phyloP scores from a whole-genome alignment of 1,140 invertebrate genomes.

The Mamestra configurata region DNA sequence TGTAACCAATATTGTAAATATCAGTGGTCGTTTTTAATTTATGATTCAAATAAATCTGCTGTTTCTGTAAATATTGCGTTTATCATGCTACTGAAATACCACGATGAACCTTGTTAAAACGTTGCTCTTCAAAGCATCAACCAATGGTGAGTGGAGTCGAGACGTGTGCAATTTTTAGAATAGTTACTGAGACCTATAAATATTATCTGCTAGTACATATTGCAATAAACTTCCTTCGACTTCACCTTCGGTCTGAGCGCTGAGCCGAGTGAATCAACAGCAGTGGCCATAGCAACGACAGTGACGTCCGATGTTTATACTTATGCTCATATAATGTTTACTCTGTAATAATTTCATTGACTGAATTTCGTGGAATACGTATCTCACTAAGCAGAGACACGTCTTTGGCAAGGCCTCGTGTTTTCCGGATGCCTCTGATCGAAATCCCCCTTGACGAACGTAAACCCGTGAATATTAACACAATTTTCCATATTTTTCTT shows the following conservation, averaged over 20 bases:
- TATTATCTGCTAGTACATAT: conserved; percentile 77
- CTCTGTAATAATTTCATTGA: conserved; percentile 84
- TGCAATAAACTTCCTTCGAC: conserved; percentile 82
- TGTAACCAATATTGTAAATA: conserved; percentile 25
- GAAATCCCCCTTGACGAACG: conserved; percentile 15
- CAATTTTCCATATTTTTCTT: conserved; percentile 16
- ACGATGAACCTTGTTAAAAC: conserved; percentile 27
- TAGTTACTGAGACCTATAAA: conserved; percentile 79
- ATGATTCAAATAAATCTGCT: conserved; percentile 46
- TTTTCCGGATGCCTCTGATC: conserved; percentile 20
- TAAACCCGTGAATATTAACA: conserved; percentile 33
- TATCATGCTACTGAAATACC: conserved; percentile 42
- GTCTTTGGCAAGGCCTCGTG: conserved; percentile 8
- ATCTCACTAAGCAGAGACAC: conserved; percentile 35
- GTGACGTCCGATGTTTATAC: conserved; percentile 78
- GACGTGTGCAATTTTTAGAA: conserved; percentile 79
- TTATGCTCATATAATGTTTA: conserved; percentile 79
- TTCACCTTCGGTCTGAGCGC: conserved; percentile 75
- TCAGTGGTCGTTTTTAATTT: conserved; percentile 44
- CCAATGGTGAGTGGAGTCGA: conserved; percentile 53
- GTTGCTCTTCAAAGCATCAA: conserved; percentile 20
- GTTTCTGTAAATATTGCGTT: conserved; percentile 46
- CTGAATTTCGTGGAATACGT: conserved; percentile 71
- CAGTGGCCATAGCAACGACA: conserved; percentile 73
- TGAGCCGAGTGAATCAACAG: conserved; percentile 76